Percentiles rank a stretch among this genome's conserved stretches.
phyloP scores from a whole-genome alignment of 2,888 invertebrate species.

The Lingula anatina region DNA sequence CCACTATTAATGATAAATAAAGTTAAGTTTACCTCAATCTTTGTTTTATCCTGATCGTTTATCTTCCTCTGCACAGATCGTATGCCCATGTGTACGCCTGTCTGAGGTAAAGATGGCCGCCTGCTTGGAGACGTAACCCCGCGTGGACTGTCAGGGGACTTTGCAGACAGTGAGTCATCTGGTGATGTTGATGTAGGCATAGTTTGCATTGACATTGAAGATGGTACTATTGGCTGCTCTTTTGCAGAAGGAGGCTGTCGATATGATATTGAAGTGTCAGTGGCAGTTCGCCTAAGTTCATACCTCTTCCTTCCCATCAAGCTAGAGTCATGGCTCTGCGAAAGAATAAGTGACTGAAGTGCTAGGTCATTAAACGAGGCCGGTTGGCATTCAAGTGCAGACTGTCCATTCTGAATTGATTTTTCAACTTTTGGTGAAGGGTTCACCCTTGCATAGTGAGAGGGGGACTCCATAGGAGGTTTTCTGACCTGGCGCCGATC shows the following conservation, averaged over 20 bases:
- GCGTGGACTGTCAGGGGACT: conserved; percentile 17
- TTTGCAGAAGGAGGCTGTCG: conserved; percentile 5
- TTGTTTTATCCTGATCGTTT: conserved; percentile 39
- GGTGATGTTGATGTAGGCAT: too few relatives aligned
- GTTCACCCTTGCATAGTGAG: too few relatives aligned
- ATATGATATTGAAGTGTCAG: conserved; percentile 30
- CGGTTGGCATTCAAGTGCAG: too few relatives aligned
- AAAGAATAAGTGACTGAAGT: conserved; percentile 25
- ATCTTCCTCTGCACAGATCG: conserved; percentile 39
- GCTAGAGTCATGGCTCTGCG: conserved; percentile 33
- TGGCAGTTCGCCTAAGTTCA: conserved; percentile 25
- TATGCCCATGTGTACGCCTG: conserved; percentile 41
- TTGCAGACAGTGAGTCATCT: conserved; percentile 11
- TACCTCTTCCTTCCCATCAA: conserved; percentile 7
- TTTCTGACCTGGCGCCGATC: too few relatives aligned
- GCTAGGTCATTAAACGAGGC: too few relatives aligned
- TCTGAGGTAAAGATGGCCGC: conserved; percentile 25
- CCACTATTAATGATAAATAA: too few relatives aligned
- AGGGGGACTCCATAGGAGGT: too few relatives aligned
- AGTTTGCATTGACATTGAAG: too few relatives aligned
- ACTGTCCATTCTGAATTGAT: too few relatives aligned
- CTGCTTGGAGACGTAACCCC: conserved; percentile 9
- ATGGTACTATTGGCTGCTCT: too few relatives aligned
- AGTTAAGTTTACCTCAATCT: too few relatives aligned
- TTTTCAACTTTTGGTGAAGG: too few relatives aligned